These are phyloP conservation scores for Orchesellides sinensis DNA, from an alignment of 2,888 invertebrate species.

Conservation along the genomic window DNA sequence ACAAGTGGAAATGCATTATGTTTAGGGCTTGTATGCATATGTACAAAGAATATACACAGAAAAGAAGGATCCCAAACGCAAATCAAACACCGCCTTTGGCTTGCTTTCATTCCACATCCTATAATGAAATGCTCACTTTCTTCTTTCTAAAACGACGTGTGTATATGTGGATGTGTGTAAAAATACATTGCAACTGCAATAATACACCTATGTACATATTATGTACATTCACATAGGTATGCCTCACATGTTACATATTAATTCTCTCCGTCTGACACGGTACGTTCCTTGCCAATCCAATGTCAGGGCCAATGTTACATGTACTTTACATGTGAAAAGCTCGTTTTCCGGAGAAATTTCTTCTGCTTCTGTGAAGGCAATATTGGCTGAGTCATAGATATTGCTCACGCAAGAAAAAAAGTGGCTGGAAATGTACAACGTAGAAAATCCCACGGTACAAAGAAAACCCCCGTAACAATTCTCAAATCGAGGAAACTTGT, in stretches of 20 bases:
- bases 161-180: no score
- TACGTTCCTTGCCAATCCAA: constrained; percentile 35
- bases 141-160: no score
- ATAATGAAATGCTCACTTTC: not conserved
- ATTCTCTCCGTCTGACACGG: not conserved
- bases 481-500: constrained; percentile 13
- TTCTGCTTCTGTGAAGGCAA: no score
- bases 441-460: constrained; percentile 38
- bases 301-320: constrained; percentile 53
- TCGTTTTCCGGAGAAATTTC: constrained; percentile 28
- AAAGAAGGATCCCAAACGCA: constrained; percentile 2
- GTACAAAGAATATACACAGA: not conserved
- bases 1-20: constrained; percentile 30
- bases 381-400: constrained; percentile 34
- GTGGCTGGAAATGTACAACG: no score
- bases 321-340: constrained; percentile 46
- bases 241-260: not conserved
- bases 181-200: no score
- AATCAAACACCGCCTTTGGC: constrained; percentile 42
- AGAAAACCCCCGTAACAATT: no score
- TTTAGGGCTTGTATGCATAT: not conserved
- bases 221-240: not conserved
- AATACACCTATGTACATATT: not conserved
- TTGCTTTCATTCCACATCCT: not conserved
- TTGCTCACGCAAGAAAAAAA: constrained; percentile 55